These are phyloP conservation scores for Mesopsocus fuscifrons DNA, from an alignment of 2,888 invertebrate species.

Conservation along the genomic window DNA sequence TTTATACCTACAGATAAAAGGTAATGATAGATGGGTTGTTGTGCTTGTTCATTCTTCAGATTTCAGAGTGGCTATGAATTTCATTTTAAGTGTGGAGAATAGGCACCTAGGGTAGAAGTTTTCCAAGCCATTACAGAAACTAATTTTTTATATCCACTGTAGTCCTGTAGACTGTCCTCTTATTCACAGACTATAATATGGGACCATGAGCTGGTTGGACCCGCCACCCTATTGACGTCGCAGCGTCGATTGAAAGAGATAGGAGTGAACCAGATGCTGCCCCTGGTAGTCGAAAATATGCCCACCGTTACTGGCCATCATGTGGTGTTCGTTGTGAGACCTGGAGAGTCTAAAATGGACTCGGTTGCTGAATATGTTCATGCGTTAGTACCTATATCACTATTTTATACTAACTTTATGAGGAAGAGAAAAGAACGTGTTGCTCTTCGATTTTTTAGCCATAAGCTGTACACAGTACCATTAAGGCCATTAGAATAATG, in stretches of 20 bases:
- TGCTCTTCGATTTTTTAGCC: not conserved
- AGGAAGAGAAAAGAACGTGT: not conserved
- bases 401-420: not conserved
- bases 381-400: conserved; percentile 24
- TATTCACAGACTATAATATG: conserved; percentile 49
- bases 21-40: too few relatives aligned
- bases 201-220: conserved; percentile 74
- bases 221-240: conserved; percentile 69
- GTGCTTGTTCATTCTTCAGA: too few relatives aligned
- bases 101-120: not conserved
- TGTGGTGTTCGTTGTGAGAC: conserved; percentile 74
- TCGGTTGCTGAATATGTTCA: conserved; percentile 56
- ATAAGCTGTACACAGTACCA: not conserved
- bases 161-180: conserved; percentile 3
- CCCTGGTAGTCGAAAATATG: conserved; percentile 45
- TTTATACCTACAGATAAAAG: too few relatives aligned
- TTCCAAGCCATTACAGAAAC: not conserved
- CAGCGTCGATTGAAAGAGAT: conserved; percentile 59
- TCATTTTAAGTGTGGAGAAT: too few relatives aligned
- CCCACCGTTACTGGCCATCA: conserved; percentile 56
- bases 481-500: not conserved
- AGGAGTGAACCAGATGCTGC: conserved; percentile 69
- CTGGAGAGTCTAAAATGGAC: conserved; percentile 67
- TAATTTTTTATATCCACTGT: conserved; percentile 1
- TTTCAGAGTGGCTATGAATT: too few relatives aligned